These are phyloP conservation scores for Enchytraeus crypticus DNA, from an alignment of 2,888 invertebrate species.

Conservation along the genomic window DNA sequence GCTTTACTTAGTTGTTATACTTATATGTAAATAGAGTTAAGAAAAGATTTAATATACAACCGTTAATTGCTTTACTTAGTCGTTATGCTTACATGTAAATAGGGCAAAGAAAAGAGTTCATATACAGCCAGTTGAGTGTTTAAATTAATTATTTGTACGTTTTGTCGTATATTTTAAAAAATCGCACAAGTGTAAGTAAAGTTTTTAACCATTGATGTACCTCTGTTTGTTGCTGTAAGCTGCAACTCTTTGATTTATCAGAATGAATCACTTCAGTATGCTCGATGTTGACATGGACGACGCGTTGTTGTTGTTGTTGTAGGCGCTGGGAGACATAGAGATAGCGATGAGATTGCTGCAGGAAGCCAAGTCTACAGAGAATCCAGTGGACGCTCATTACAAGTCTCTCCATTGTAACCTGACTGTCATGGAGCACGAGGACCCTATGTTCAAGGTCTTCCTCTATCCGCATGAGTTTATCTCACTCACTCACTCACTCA, in stretches of 20 bases:
- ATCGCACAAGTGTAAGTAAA: too few relatives aligned
- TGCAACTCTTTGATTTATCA: background rate
- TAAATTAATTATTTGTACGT: too few relatives aligned
- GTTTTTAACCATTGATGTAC: background rate
- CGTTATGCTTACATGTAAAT: too few relatives aligned
- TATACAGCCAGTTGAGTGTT: too few relatives aligned
- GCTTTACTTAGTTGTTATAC: too few relatives aligned
- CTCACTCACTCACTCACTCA: too few relatives aligned
- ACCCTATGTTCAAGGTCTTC: constrained; percentile 48
- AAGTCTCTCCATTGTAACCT: constrained; percentile 48
- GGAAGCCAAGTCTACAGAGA: constrained; percentile 33
- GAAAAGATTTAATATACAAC: too few relatives aligned
- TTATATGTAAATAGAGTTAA: too few relatives aligned
- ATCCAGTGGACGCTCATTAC: constrained; percentile 51
- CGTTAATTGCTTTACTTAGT: too few relatives aligned
- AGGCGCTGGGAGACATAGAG: constrained; percentile 51
- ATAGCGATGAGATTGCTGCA: constrained; percentile 50
- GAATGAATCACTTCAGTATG: background rate
- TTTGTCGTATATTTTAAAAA: too few relatives aligned
- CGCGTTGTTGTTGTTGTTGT: constrained; percentile 2
- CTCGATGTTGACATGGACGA: background rate
- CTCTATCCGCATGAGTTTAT: background rate
- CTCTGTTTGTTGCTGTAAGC: background rate
- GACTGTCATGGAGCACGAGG: constrained; percentile 36
- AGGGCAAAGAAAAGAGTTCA: too few relatives aligned